Conservation (phyloP, 2,888 invertebrate genomes). For the Acronicta alni region DNA sequence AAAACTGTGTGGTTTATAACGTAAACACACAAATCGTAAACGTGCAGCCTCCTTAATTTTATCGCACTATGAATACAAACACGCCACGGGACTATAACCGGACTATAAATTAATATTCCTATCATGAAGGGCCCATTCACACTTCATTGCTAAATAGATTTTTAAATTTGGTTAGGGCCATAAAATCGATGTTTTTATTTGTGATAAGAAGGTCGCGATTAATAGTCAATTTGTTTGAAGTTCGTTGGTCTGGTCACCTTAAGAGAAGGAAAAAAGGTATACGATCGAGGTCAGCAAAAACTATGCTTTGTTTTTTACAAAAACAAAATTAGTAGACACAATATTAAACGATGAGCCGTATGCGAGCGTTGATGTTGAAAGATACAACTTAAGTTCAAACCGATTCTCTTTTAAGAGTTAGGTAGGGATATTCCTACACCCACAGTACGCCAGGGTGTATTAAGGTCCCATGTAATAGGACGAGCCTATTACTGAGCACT, state of each 20-base stretch:
- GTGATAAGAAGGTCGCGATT: slow-evolving; percentile 25
- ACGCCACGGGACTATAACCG: slow-evolving; percentile 8
- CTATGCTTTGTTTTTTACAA: too few species aligned
- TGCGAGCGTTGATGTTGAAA: too few species aligned
- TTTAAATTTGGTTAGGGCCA: slow-evolving; percentile 39
- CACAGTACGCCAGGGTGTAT: too few species aligned
- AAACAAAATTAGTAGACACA: too few species aligned
- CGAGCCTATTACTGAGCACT: too few species aligned
- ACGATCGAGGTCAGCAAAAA: neutral
- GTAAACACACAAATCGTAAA: slow-evolving; percentile 49
- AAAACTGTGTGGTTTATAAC: slow-evolving; percentile 49
- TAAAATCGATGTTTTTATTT: slow-evolving; percentile 41
- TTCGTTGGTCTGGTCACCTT: slow-evolving; percentile 37
- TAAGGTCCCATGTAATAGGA: too few species aligned
- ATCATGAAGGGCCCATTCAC: slow-evolving; percentile 41
- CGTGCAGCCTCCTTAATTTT: slow-evolving; percentile 31
- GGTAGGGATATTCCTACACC: too few species aligned
- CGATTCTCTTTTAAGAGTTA: too few species aligned
- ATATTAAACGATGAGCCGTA: too few species aligned
- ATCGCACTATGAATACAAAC: slow-evolving; percentile 45
- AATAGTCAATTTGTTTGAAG: slow-evolving; percentile 9
- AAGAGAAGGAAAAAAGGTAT: slow-evolving; percentile 6
- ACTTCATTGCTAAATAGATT: slow-evolving; percentile 43
- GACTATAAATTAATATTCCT: slow-evolving; percentile 47
- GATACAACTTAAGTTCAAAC: too few species aligned